Evolutionary conservation across 2,797 vertebrate genomes (phyloP), one percentile per base, ranked within the genome.

Genomic region (Melanotaenia maccullochi): DNA sequence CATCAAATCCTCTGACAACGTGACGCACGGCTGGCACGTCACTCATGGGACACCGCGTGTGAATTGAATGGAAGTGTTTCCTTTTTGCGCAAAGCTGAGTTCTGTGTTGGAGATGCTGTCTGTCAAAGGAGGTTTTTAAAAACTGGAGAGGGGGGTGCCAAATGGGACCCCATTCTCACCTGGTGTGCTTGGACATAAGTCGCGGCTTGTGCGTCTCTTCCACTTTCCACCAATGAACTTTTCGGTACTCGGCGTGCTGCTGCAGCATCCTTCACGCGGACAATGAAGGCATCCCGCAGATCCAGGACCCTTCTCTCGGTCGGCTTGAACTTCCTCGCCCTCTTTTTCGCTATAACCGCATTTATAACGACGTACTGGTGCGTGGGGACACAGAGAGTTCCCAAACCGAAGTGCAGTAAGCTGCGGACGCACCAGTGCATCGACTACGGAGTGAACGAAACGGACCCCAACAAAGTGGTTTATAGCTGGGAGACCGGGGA

Each of bases 401-500:
- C 96, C 90, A 98, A 97, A 81, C 96, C 97, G 0, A 95, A 94
- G 93, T 98, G 97, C 93, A 96, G 95, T 84, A 96, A 95, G 92
- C 94, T 94, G 84, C 93, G 94, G 76, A 94, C 94, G 71, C 93
- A 95, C 92, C 94, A 96, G 90, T 97, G 97, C 78, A 96, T 97
- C 71, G 94, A 97, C 94, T 96, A 97, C 84, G 94, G 95, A 13
- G 93, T 95, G 44, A 97, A 96, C 91, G 96, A 96, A 84, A 96
- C 96, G 0, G 95, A 95, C 88, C 94, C 96, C 3, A 95, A 95
- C 87, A 96, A 95, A 71, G 95, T 95, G 90, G 96, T 94, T 54
- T 98, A 98, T 95, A 98, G 96, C 94, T 98, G 97, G 97, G 97
- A 98, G 93, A 96, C 96, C 0, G 97, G 97, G 66, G 97, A 98